phyloP scores from a whole-genome alignment of 2,113 vertebrate species.

The Hippolais icterina region DNA sequence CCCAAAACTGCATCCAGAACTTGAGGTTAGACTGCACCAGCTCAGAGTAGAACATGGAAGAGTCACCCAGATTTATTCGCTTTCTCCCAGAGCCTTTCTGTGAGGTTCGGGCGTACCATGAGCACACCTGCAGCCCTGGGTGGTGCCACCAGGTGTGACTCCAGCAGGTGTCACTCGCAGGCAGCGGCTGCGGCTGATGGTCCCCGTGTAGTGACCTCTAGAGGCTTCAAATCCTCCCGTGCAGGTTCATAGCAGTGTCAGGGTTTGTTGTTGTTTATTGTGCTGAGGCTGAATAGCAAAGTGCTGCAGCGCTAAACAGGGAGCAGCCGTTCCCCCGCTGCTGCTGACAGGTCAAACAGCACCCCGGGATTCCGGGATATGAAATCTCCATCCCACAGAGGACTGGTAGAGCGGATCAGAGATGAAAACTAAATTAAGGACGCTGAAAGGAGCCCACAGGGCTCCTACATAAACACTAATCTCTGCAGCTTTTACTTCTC shows the following conservation, averaged over 20 bases:
- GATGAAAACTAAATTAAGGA: background rate
- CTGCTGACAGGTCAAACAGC: background rate
- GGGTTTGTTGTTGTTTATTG: background rate
- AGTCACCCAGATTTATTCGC: background rate
- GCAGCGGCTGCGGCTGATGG: background rate
- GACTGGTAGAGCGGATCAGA: background rate
- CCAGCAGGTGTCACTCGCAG: constrained; percentile 65
- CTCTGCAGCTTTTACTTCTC: background rate
- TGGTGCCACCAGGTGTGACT: background rate
- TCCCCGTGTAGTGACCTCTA: background rate
- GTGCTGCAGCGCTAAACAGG: background rate
- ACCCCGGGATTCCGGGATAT: background rate
- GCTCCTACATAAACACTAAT: background rate
- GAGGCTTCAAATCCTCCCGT: background rate
- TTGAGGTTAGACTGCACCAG: background rate
- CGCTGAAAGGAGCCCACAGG: background rate
- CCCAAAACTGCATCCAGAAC: background rate
- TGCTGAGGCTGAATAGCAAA: background rate
- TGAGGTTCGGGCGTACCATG: background rate
- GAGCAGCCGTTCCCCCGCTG: background rate
- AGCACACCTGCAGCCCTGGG: background rate
- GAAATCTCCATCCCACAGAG: background rate
- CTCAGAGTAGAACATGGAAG: background rate
- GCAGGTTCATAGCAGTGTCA: background rate
- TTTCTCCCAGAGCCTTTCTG: background rate